Evolutionary conservation across 2,888 invertebrate species (phyloP).

Genomic region (Pristionchus mayeri): DNA sequence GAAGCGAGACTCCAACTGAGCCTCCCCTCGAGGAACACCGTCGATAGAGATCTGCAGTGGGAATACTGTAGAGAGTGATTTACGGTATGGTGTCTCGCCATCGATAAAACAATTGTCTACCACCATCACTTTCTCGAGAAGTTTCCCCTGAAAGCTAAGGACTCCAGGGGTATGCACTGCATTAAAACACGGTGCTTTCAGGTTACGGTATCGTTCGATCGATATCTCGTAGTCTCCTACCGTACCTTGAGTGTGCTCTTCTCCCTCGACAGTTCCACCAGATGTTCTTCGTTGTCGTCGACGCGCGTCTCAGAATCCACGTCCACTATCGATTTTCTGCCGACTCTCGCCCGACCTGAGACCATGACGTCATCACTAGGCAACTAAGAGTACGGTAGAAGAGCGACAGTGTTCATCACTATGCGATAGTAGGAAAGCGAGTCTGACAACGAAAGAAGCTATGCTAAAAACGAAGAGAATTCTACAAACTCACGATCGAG

Average conservation of each 20-base stretch:
- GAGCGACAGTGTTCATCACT: neutral
- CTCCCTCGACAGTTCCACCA: conserved; percentile 57
- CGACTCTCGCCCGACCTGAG: conserved; percentile 44
- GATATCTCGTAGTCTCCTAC: neutral
- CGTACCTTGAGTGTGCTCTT: conserved; percentile 58
- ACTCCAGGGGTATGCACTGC: no score
- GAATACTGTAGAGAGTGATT: conserved; percentile 12
- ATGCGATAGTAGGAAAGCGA: neutral
- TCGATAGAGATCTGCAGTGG: conserved; percentile 60
- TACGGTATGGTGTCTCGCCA: neutral
- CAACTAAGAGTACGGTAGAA: neutral
- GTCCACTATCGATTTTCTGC: conserved; percentile 45
- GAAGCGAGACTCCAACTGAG: conserved; percentile 64
- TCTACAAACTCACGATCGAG: neutral
- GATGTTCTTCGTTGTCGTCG: conserved; percentile 70
- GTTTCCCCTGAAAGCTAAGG: no score
- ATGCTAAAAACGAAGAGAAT: neutral
- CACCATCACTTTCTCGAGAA: no score
- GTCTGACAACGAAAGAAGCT: neutral
- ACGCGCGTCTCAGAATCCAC: conserved; percentile 51
- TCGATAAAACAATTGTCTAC: no score
- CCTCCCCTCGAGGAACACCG: conserved; percentile 57
- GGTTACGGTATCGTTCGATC: neutral
- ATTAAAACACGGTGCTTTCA: no score
- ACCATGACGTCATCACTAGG: neutral